These are phyloP conservation scores for Clistopyga incitator DNA, from an alignment of 2,888 invertebrate genomes.

Conservation along the genomic window DNA sequence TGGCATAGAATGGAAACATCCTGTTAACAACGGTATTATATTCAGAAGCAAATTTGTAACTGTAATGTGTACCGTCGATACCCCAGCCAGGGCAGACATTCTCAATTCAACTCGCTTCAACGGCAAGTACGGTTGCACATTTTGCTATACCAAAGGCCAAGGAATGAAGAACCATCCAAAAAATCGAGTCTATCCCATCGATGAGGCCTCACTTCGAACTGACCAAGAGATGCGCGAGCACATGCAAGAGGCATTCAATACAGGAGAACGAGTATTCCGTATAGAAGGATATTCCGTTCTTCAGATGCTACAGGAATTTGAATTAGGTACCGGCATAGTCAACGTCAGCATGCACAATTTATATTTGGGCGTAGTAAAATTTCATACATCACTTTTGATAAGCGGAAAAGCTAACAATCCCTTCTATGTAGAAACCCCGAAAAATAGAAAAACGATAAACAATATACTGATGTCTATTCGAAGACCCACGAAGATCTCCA, in stretches of 20 bases:
- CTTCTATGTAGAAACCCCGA: slow-evolving; percentile 11
- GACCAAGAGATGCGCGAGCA: slow-evolving; percentile 31
- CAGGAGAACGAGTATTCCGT: slow-evolving; percentile 1
- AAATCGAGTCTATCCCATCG: slow-evolving; percentile 24
- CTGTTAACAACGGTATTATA: not conserved
- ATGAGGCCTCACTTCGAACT: slow-evolving; percentile 13
- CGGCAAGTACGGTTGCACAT: slow-evolving; percentile 42
- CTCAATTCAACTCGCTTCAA: slow-evolving; percentile 24
- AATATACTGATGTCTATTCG: slow-evolving; percentile 30
- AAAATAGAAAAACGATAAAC: slow-evolving; percentile 31
- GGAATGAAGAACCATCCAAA: not conserved
- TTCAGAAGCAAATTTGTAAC: slow-evolving; percentile 42
- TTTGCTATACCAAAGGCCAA: slow-evolving; percentile 34
- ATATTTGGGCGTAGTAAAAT: slow-evolving; percentile 49
- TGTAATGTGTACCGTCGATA: no score
- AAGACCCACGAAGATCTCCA: slow-evolving; percentile 41
- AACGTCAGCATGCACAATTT: slow-evolving; percentile 43
- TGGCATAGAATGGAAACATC: slow-evolving; percentile 33
- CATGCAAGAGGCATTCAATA: slow-evolving; percentile 9
- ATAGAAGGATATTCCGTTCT: slow-evolving; percentile 28
- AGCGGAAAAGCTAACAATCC: slow-evolving; percentile 21
- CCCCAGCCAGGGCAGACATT: no score
- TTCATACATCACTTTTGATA: slow-evolving; percentile 33
- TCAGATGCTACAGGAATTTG: slow-evolving; percentile 36
- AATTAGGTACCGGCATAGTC: slow-evolving; percentile 45